These are phyloP conservation scores for Spermophilus dauricus DNA, from an alignment of 2,113 vertebrate species.

Conservation along the genomic window DNA sequence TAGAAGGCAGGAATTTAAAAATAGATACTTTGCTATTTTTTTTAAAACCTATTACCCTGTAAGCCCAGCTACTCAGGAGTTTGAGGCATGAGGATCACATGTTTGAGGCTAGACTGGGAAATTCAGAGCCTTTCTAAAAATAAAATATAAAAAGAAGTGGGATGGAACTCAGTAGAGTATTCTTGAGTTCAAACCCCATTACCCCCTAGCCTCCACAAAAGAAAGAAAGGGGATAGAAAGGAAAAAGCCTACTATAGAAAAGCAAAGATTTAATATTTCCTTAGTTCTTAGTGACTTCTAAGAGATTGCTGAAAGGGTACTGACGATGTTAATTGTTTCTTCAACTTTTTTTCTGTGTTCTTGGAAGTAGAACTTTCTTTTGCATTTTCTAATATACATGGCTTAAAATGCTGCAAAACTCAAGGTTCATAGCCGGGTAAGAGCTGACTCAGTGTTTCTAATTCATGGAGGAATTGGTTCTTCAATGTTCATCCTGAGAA, in stretches of 20 bases:
- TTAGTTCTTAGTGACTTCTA: not conserved
- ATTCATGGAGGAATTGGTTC: not conserved
- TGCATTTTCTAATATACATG: not conserved
- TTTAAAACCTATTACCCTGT: not conserved
- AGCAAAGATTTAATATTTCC: not conserved
- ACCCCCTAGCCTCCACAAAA: no score
- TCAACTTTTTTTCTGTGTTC: not conserved
- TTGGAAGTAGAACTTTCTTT: not conserved
- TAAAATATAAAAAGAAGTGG: not conserved
- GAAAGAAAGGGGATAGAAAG: no score
- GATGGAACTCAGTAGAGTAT: not conserved
- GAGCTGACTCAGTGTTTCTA: not conserved
- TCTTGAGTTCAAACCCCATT: not conserved
- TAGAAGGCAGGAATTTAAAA: not conserved
- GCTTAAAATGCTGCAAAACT: not conserved
- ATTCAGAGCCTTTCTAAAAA: not conserved
- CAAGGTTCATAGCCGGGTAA: not conserved
- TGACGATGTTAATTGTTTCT: not conserved
- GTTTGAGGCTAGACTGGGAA: not conserved
- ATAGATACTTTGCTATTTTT: not conserved
- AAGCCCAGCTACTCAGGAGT: not conserved
- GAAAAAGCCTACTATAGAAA: not conserved
- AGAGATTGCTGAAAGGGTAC: not conserved
- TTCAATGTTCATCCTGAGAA: not conserved
- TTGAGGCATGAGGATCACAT: not conserved